Evolutionary conservation across 2,888 invertebrate species (phyloP).

Genomic region (Mesorhabditis spiculigera): DNA sequence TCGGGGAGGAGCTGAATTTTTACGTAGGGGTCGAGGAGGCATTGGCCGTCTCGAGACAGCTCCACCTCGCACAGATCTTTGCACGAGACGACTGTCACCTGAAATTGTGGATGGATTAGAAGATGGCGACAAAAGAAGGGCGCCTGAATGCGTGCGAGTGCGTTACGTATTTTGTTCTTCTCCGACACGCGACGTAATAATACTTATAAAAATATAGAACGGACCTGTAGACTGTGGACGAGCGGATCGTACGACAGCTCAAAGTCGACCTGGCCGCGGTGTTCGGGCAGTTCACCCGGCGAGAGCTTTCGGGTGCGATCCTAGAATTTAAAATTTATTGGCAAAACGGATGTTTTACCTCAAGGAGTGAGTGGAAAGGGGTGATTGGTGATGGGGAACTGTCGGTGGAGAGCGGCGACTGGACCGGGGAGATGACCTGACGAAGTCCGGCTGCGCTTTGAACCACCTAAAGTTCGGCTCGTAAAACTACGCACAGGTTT

Average conservation of each 20-base stretch:
- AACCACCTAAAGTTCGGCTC: not conserved
- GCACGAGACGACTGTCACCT: constrained; percentile 52
- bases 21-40: constrained; percentile 82
- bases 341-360: constrained; percentile 1
- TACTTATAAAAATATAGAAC: not conserved
- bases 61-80: constrained; percentile 47
- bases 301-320: constrained; percentile 23
- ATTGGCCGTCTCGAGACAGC: constrained; percentile 41
- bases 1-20: constrained; percentile 94
- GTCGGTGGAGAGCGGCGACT: constrained; percentile 42
- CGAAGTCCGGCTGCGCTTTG: constrained; percentile 45
- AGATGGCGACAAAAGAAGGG: not conserved
- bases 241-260: constrained; percentile 49
- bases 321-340: not conserved
- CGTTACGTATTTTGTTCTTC: not conserved
- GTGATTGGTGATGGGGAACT: constrained; percentile 8
- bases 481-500: too few relatives aligned
- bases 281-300: constrained; percentile 39
- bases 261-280: constrained; percentile 50
- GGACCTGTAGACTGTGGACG: constrained; percentile 46
- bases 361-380: not conserved
- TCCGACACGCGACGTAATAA: not conserved
- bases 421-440: constrained; percentile 47
- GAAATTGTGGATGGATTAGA: not conserved
- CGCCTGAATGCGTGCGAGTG: not conserved